Conservation (phyloP, 2,888 invertebrate species). For the Helobdella robusta region DNA sequence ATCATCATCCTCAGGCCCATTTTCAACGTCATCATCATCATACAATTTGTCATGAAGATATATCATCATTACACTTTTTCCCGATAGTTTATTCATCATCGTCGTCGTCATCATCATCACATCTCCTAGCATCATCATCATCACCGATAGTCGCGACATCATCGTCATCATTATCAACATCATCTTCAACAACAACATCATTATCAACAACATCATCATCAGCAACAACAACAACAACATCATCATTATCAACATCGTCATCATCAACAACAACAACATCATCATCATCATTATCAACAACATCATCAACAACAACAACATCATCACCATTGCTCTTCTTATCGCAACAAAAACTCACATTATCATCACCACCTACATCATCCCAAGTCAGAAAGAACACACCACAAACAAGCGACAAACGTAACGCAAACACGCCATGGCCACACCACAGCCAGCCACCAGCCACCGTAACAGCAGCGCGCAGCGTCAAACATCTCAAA, state of each 20-base stretch:
- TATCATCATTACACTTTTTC: not conserved
- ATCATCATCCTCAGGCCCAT: not conserved
- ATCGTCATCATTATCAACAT: constrained; percentile 2
- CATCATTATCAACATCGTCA: not conserved
- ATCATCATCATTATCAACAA: constrained; percentile 7
- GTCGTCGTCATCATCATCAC: too few species aligned
- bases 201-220: not conserved
- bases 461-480: too few species aligned
- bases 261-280: constrained; percentile 5
- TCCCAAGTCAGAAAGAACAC: too few species aligned
- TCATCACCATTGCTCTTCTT: not conserved
- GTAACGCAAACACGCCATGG: too few species aligned
- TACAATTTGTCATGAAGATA: not conserved
- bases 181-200: not conserved
- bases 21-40: too few species aligned
- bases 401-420: too few species aligned
- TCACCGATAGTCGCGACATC: not conserved
- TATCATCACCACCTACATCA: not conserved
- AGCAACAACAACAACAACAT: not conserved
- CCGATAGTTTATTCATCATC: too few species aligned
- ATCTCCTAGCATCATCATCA: constrained; percentile 14
- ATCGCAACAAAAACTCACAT: not conserved
- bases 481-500: too few species aligned
- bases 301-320: constrained; percentile 10
- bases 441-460: too few species aligned